Evolutionary conservation across 2,888 invertebrate species (phyloP).

Genomic region (Scrobipalpa atriplicella): DNA sequence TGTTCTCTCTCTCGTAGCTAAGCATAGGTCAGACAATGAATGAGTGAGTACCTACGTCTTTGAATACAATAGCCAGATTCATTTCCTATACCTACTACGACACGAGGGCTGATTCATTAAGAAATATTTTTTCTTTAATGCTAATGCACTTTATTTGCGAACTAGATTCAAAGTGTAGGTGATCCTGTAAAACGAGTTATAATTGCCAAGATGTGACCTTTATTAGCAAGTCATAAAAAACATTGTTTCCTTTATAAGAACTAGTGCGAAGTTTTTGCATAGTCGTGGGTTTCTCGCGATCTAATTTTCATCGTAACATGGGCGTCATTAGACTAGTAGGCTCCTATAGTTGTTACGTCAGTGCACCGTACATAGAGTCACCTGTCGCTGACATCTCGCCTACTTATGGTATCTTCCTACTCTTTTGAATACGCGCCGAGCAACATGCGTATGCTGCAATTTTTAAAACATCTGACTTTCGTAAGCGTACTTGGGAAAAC

Average conservation of each 20-base stretch:
- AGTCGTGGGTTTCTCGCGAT: slow-evolving; percentile 16
- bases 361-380: slow-evolving; percentile 15
- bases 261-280: slow-evolving; percentile 13
- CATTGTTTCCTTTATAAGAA: slow-evolving; percentile 13
- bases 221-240: slow-evolving; percentile 2
- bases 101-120: slow-evolving; percentile 3
- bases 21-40: slow-evolving; percentile 22
- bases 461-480: slow-evolving; percentile 29
- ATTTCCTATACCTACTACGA: slow-evolving; percentile 20
- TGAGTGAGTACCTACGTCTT: slow-evolving; percentile 12
- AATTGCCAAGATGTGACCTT: slow-evolving; percentile 9
- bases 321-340: slow-evolving; percentile 10
- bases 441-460: slow-evolving; percentile 16
- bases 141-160: neutral
- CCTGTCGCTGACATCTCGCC: slow-evolving; percentile 7
- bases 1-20: slow-evolving; percentile 26
- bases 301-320: slow-evolving; percentile 26
- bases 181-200: neutral
- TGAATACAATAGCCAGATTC: slow-evolving; percentile 24
- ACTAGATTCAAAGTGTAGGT: neutral
- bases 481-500: slow-evolving; percentile 28
- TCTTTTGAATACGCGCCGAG: neutral
- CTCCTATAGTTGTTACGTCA: slow-evolving; percentile 28
- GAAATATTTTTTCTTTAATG: neutral
- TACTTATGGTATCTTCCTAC: slow-evolving; percentile 17